Evolutionary conservation across 1,140 invertebrate genomes (phyloP), one percentile per base, ranked within the genome.

Genomic region (Penaeus japonicus): DNA sequence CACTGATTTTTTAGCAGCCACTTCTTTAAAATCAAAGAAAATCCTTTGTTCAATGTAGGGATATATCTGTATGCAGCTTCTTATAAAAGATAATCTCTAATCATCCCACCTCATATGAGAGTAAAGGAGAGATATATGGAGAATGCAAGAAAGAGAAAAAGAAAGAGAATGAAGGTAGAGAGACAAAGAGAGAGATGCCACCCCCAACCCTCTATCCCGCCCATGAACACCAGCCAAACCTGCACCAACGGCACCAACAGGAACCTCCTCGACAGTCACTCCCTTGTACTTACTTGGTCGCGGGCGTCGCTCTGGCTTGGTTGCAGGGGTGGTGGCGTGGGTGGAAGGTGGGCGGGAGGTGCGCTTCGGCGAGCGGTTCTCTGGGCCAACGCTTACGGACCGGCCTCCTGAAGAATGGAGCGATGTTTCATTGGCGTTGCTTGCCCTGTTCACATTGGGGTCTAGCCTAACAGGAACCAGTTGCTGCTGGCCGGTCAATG

Each of bases 311-410:
- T 90, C 90, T 2, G 89, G 82, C 65, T 90, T 90, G 39, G 90
- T 78, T 3, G 87, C 81, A 2, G 89, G 90, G 22, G 89, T 75
- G 20, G 84, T 55, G 15, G 83, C 32, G 27, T 90, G 89, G 75
- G 85, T 90, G 65, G 90, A 79, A 3, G 90, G 85, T 15, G 90
- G 90, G 24, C 90, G 88, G 15, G 90, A 89, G 12, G 84, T 87
- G 53, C 90, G 80, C 77, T 90, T 90, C 17, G 90, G 90, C 5
- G 90, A 90, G 17, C 90, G 88, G 79, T 89, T 90, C 82, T 90
- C 89, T n/a, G 90, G 89, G 39, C 89, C 90, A 12, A 90, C 90
- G 30, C 90, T 90, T 55, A 90, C 86, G 0, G 90, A 90, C 15
- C 90, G 88, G 59, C 90, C 90, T 75, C 84, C 88, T 84, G 62